Evolutionary conservation across 2,113 vertebrate species (phyloP), one percentile per base, ranked within the genome.

Genomic region (Malaclemys terrapin): DNA sequence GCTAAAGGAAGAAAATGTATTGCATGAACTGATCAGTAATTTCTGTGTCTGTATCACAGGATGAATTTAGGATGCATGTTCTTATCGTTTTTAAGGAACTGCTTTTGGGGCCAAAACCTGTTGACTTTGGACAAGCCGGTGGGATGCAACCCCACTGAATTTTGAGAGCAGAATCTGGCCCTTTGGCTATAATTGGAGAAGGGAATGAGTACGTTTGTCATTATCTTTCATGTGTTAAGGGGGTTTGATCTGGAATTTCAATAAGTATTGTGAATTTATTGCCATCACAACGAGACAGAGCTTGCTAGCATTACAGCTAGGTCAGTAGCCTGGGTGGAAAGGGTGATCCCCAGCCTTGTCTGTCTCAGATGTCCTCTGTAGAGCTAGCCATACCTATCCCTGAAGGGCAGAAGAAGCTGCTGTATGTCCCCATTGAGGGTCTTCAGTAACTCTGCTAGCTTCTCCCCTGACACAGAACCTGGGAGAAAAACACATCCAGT

Each of bases 181-280:
- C 92, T 95, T 94, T 96, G 96, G 94, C 97, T 97, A 89, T 96
- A 78, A 69, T 45, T 57, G 1, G 90, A 87, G 65, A 65, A 82
- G 82, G 62, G 80, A 93, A 92, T 91, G 95, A 76, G 81, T 84
- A 80, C 49, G 96, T 98, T 89, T 91, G 81, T 91, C 91, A 87
- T 96, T 95, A 95, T 90, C 89, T 69, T 97, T 94, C 90, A 88
- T 95, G 91, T 47, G n/a, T 91, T 90, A 81, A 14, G 42, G 96
- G 95, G 88, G 87, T 82, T 5, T 7, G 91, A 93, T 90, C 84
- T 96, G 59, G 92, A 89, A 94, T 97, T 96, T 96, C 97, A 89
- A 69, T 25, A 59, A 91, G 91, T 89, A 93, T 89, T 62, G 85
- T 4, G 20, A 93, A 84, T 92, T 82, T 88, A 53, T 57, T 92